These are phyloP conservation scores for Sesamia inferens DNA, from an alignment of 2,888 invertebrate genomes.

Conservation along the genomic window DNA sequence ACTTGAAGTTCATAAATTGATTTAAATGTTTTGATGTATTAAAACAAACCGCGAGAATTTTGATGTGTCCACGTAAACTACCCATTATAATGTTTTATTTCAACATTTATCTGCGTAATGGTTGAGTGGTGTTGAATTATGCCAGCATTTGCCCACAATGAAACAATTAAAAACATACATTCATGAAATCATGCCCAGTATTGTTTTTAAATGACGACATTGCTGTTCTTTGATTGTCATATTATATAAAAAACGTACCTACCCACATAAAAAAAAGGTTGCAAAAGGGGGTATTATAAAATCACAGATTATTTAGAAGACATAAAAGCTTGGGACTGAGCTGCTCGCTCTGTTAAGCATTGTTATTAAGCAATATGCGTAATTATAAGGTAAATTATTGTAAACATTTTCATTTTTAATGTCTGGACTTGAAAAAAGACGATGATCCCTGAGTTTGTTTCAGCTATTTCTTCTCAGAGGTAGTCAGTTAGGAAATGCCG, in stretches of 20 bases:
- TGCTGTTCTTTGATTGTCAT: conserved; percentile 18
- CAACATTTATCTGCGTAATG: conserved; percentile 32
- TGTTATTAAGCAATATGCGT: too few relatives aligned
- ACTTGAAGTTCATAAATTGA: conserved; percentile 18
- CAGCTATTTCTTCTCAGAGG: too few relatives aligned
- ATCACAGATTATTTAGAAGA: too few relatives aligned
- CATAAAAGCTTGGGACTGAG: too few relatives aligned
- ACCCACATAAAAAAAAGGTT: too few relatives aligned
- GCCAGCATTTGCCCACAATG: conserved; percentile 31
- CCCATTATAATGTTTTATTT: conserved; percentile 23
- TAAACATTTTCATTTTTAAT: too few relatives aligned
- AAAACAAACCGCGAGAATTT: conserved; percentile 11
- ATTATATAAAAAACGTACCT: conserved; percentile 6
- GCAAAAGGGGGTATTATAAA: too few relatives aligned
- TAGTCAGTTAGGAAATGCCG: too few relatives aligned
- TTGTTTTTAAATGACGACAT: conserved; percentile 34
- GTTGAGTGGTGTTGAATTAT: conserved; percentile 23
- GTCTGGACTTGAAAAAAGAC: too few relatives aligned
- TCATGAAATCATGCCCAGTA: conserved; percentile 23
- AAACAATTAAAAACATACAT: conserved; percentile 43
- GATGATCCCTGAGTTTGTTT: too few relatives aligned
- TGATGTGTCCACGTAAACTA: conserved; percentile 20
- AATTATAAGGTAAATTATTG: too few relatives aligned
- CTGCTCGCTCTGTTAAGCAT: too few relatives aligned
- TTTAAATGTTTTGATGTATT: conserved; percentile 18